These are phyloP conservation scores for Ceyx margarethae DNA, from an alignment of 2,113 vertebrate genomes.

Conservation along the genomic window DNA sequence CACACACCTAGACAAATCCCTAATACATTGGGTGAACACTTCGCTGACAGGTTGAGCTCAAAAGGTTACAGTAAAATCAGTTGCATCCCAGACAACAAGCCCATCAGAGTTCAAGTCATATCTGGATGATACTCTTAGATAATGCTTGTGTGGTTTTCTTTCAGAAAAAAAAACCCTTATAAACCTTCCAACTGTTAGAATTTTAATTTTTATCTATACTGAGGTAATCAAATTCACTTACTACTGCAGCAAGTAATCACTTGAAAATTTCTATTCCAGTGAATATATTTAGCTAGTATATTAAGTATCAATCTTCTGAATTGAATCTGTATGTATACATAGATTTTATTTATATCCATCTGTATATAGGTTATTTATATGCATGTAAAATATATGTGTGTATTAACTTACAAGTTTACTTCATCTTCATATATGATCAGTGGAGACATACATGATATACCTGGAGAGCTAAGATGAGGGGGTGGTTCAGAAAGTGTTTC, in stretches of 20 bases:
- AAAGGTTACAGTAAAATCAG: background rate
- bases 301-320: background rate
- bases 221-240: background rate
- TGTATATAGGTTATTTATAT: background rate
- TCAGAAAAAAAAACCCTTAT: background rate
- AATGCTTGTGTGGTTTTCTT: background rate
- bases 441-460: background rate
- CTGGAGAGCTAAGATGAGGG: background rate
- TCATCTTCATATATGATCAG: background rate
- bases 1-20: background rate
- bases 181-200: background rate
- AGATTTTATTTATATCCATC: background rate
- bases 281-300: background rate
- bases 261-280: background rate
- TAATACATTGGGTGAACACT: fast-evolving
- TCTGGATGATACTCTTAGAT: too few species aligned
- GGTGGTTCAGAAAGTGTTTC: background rate
- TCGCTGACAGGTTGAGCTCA: background rate
- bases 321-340: background rate
- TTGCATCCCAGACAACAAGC: background rate
- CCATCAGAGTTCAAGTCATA: too few species aligned
- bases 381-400: background rate
- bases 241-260: background rate
- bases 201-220: background rate
- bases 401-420: background rate